Base-by-base conservation (phyloP, 2,888 invertebrate genomes). In the Coleophora flavipennella region DNA sequence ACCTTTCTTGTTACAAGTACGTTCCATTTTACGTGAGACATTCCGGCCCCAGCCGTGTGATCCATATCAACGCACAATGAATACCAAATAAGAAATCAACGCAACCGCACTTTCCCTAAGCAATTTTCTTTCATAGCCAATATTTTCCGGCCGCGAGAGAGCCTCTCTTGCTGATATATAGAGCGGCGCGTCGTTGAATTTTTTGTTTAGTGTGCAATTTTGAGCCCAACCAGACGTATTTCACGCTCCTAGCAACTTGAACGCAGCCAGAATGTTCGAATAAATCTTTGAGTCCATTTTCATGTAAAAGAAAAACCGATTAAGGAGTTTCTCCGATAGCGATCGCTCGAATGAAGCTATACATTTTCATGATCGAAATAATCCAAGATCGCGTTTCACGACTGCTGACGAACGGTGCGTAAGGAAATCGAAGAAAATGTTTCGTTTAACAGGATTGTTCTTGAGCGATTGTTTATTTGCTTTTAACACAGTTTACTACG, bases 221-320 rank as follows among this genome's bases (percentile, higher is more conserved):
- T 72, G 63, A 67, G 64, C 62, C 65, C 55, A 50, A 59, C 53
- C 60, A 62, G 63, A 67, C 66, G 68, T 77, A 77, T 75, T 77
- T 73, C 71, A 75, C 69, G 69, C 65, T 72, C 66, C 62, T 63
- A 66, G 67, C 66, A 65, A 69, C 67, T 64, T 60, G 62, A 71
- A 67, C 72, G 70, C 64, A 76, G 75, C 79, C 70, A 72, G 76
- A 80, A 76, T 66, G 72, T 67, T 64, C 62, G 64, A 71, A 81
- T 84, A 84, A 83, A 83, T 81, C 78, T 75, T 57, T 75, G 75
- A 81, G 80, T 78, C 80, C 64, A 78, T 83, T 81, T 81, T 81
- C 77, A 79, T 83, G 79, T 78, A 80, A 79, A 81, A 79, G 80
- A 81, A 83, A n/a, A 84, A 80, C 73, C 81, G 83, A 83, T 84